These are phyloP conservation scores for Cydia strobilella DNA, from an alignment of 1,140 invertebrate species.

Conservation along the genomic window DNA sequence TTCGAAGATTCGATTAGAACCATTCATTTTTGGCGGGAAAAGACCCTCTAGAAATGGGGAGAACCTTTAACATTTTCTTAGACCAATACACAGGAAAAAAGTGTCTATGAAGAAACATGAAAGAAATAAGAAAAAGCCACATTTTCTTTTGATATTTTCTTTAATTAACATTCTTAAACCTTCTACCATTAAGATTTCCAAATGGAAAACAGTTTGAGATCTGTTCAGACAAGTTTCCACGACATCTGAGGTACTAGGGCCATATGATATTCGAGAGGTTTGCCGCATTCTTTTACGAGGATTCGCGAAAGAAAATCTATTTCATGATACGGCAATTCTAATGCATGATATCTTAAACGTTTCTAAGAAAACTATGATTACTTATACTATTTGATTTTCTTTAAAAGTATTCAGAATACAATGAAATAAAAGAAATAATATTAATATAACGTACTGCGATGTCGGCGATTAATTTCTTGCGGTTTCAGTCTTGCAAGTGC, in stretches of 20 bases:
- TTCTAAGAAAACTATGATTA: too few relatives aligned
- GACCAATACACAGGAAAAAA: slow-evolving; percentile 34
- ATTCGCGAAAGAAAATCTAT: not conserved
- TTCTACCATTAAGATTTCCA: slow-evolving; percentile 23
- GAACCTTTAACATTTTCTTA: slow-evolving; percentile 37
- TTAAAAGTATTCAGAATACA: not conserved
- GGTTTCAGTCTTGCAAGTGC: too few relatives aligned
- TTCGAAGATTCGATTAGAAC: slow-evolving; percentile 2
- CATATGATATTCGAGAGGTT: slow-evolving; percentile 38
- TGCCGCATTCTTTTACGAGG: slow-evolving; percentile 13
- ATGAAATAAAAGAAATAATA: too few relatives aligned
- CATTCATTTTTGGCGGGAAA: slow-evolving; percentile 19
- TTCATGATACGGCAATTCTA: not conserved
- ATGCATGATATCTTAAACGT: not conserved
- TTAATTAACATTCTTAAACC: not conserved
- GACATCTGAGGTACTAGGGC: slow-evolving; percentile 62
- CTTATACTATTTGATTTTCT: too few relatives aligned
- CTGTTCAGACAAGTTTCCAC: slow-evolving; percentile 61
- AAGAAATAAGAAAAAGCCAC: not conserved
- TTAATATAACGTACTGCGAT: too few relatives aligned
- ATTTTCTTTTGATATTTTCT: not conserved
- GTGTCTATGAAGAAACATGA: not conserved
- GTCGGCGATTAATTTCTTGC: too few relatives aligned
- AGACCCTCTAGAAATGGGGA: slow-evolving; percentile 27
- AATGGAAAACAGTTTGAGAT: slow-evolving; percentile 39